phyloP scores from a whole-genome alignment of 2,888 invertebrate species.

The Caenorhabditis panamensis region DNA sequence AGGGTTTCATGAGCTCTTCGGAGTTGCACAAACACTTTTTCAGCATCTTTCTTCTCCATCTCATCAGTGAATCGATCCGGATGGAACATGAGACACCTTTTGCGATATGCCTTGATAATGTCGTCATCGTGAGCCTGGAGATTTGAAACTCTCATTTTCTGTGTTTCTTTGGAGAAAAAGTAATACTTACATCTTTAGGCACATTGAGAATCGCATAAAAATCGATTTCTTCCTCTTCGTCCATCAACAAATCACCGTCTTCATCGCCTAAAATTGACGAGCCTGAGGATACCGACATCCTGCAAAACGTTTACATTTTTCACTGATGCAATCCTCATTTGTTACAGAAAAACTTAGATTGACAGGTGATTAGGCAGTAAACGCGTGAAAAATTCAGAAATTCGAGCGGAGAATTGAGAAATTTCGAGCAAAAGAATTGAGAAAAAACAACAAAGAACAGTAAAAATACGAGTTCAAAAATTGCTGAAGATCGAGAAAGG shows the following conservation, averaged over 20 bases:
- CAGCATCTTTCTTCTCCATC: conserved; percentile 90
- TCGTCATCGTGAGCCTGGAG: conserved; percentile 92
- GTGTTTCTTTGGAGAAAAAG: neutral
- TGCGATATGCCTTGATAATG: conserved; percentile 93
- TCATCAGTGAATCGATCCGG: conserved; percentile 95
- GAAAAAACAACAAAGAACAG: neutral
- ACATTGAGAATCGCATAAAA: conserved; percentile 80
- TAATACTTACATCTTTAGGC: conserved; percentile 72
- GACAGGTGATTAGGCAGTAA: no score
- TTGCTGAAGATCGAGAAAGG: neutral
- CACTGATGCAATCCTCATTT: conserved; percentile 30
- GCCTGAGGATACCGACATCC: conserved; percentile 71
- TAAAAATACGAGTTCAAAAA: neutral
- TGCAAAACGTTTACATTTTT: neutral
- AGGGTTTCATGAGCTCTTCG: conserved; percentile 96
- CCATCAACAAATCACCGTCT: conserved; percentile 68
- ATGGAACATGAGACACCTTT: conserved; percentile 93
- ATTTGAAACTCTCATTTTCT: neutral
- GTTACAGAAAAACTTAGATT: neutral
- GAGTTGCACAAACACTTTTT: conserved; percentile 92
- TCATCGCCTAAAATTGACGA: conserved; percentile 71
- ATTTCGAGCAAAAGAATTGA: neutral
- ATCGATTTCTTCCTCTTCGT: conserved; percentile 77
- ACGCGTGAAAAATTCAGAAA: neutral
- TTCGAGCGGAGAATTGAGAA: neutral